Conservation (phyloP, 2,113 vertebrate genomes). For the Sturnira hondurensis region DNA sequence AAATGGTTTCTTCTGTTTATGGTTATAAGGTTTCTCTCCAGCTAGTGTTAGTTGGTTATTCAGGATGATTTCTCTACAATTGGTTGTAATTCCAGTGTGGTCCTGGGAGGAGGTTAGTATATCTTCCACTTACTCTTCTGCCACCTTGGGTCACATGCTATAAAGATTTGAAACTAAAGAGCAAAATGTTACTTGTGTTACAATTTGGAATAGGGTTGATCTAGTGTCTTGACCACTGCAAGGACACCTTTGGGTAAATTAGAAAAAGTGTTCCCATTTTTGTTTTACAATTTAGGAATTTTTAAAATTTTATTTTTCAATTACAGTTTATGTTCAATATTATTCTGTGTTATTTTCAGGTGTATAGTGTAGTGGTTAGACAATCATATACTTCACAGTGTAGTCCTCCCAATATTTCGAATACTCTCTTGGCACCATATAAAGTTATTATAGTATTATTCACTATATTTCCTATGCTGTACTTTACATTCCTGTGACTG, state of each 20-base stretch:
- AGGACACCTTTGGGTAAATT: neutral
- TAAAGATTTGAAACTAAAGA: neutral
- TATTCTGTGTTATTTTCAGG: neutral
- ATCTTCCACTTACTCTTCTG: too few relatives aligned
- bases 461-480: too few relatives aligned
- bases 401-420: too few relatives aligned
- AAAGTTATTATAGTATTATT: too few relatives aligned
- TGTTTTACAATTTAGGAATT: neutral
- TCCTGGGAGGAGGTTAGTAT: too few relatives aligned
- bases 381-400: neutral
- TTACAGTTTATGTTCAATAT: neutral
- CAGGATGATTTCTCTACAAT: too few relatives aligned
- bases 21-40: too few relatives aligned
- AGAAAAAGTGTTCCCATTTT: neutral
- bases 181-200: neutral
- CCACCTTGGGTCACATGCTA: neutral
- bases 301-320: neutral
- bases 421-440: too few relatives aligned
- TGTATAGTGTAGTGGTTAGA: neutral
- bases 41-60: too few relatives aligned
- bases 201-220: neutral
- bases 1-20: too few relatives aligned
- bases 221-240: neutral
- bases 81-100: too few relatives aligned
- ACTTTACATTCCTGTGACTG: neutral